These are phyloP conservation scores for Andricus curvator DNA, from an alignment of 2,888 invertebrate genomes.

Conservation along the genomic window DNA sequence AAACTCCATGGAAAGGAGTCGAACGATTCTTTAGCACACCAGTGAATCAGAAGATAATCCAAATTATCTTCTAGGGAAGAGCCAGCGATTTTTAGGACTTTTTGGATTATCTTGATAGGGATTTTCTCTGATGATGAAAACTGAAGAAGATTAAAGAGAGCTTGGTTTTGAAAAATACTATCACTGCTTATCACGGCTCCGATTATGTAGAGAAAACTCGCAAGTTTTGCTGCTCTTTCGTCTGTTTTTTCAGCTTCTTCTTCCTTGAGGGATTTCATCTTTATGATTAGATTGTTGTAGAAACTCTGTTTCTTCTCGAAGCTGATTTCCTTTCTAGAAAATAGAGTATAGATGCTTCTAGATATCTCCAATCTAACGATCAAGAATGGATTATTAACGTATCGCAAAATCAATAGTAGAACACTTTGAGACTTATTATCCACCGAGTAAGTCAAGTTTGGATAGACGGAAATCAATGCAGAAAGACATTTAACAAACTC, in stretches of 20 bases:
- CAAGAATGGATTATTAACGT: constrained; percentile 75
- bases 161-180: constrained; percentile 79
- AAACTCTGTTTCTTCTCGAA: constrained; percentile 66
- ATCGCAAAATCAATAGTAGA: constrained; percentile 58
- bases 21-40: constrained; percentile 78
- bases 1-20: constrained; percentile 79
- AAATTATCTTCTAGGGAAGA: constrained; percentile 76
- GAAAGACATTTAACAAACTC: constrained; percentile 77
- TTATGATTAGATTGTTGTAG: constrained; percentile 71
- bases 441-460: constrained; percentile 46
- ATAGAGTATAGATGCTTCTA: constrained; percentile 72
- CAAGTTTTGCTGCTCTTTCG: constrained; percentile 81
- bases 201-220: constrained; percentile 81
- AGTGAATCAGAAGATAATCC: constrained; percentile 79
- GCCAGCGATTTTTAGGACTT: constrained; percentile 76
- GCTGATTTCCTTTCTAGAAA: constrained; percentile 62
- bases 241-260: constrained; percentile 72
- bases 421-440: constrained; percentile 34
- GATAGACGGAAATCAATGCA: constrained; percentile 72
- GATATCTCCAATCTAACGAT: constrained; percentile 77
- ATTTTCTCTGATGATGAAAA: constrained; percentile 80
- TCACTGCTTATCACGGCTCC: constrained; percentile 79
- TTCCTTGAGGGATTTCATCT: constrained; percentile 71
- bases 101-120: constrained; percentile 76
- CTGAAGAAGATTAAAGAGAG: constrained; percentile 80